These are phyloP conservation scores for Heteromurus nitidus DNA, from an alignment of 2,888 invertebrate species.

Conservation along the genomic window DNA sequence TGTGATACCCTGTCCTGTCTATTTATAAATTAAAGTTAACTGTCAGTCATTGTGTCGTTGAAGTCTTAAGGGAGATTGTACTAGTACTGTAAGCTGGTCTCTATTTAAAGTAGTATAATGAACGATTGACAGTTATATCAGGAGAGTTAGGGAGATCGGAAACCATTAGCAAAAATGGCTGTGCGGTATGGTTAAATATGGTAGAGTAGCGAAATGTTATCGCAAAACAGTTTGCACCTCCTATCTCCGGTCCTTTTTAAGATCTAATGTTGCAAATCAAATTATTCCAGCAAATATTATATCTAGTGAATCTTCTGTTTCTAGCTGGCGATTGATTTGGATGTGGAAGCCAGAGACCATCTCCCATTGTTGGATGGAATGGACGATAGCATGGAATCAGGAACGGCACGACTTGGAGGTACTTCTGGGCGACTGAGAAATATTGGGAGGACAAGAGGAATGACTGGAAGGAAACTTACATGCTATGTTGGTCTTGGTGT, in stretches of 20 bases:
- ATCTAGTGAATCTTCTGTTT: neutral
- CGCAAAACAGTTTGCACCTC: too few relatives aligned
- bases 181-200: too few relatives aligned
- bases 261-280: neutral
- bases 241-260: too few relatives aligned
- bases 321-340: slow-evolving; percentile 72
- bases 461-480: slow-evolving; percentile 68
- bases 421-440: slow-evolving; percentile 69
- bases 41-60: too few relatives aligned
- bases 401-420: slow-evolving; percentile 68
- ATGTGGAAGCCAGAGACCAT: slow-evolving; percentile 71
- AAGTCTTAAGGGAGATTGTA: too few relatives aligned
- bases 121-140: neutral
- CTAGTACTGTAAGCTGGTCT: too few relatives aligned
- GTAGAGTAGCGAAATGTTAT: neutral
- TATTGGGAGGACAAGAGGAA: slow-evolving; percentile 68
- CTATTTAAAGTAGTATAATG: too few relatives aligned
- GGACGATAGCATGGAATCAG: slow-evolving; percentile 70
- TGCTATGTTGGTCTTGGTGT: slow-evolving; percentile 70
- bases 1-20: too few relatives aligned
- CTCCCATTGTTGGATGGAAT: slow-evolving; percentile 70
- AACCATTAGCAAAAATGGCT: too few relatives aligned
- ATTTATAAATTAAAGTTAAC: too few relatives aligned
- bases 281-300: neutral
- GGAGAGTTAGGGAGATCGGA: neutral